A percentile compares a stretch with the other conserved stretches of the same genome.
These are phyloP conservation scores for Sycophaga agraensis DNA, from an alignment of 1,140 invertebrate species.

Conservation along the genomic window DNA sequence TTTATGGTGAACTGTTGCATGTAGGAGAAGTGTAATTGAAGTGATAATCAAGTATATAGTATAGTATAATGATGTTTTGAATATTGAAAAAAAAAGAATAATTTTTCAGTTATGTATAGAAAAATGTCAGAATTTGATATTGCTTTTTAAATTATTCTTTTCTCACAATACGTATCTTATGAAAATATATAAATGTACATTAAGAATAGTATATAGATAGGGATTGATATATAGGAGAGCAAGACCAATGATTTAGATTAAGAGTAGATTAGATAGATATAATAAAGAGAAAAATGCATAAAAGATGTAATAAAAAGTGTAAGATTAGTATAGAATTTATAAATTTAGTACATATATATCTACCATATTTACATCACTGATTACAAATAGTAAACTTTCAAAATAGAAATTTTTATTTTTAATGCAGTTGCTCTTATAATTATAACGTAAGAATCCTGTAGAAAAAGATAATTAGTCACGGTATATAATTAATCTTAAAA, in stretches of 20 bases:
- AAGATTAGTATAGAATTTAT: not conserved
- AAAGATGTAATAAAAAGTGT: constrained; percentile 3
- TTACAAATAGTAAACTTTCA: not conserved
- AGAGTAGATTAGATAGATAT: constrained; percentile 2
- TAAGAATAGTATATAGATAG: not conserved
- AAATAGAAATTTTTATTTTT: not conserved
- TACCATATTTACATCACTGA: not conserved
- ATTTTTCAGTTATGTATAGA: not conserved
- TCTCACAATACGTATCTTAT: not conserved
- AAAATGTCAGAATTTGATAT: not conserved
- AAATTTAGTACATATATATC: not conserved
- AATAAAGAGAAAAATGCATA: not conserved
- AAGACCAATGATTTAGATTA: constrained; percentile 1
- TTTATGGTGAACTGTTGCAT: too few species aligned
- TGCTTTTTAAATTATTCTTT: not conserved
- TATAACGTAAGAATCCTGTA: not conserved
- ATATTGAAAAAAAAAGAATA: not conserved
- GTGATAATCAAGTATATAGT: too few species aligned
- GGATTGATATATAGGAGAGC: not conserved
- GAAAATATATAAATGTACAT: too few species aligned
- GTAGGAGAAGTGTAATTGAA: too few species aligned
- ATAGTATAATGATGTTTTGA: not conserved
- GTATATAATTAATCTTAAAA: too few species aligned
- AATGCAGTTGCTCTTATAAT: not conserved
- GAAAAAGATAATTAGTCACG: too few species aligned